Conservation (phyloP, 2,888 invertebrate genomes). For the Lysandra bellargus region DNA sequence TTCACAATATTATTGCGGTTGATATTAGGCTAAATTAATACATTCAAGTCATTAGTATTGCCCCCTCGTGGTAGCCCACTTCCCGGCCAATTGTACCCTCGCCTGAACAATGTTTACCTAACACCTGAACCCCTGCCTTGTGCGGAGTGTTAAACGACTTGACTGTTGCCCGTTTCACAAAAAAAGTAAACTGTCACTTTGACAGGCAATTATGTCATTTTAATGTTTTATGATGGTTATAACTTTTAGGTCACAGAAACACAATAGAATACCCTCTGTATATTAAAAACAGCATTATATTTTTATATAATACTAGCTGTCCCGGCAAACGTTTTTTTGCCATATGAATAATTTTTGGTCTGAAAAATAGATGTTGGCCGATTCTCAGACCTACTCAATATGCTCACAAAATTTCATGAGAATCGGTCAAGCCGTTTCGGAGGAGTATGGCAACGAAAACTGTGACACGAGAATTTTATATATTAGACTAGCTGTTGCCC, state of each 20-base stretch:
- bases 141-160: constrained; percentile 15
- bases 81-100: constrained; percentile 34
- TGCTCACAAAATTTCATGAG: too few relatives aligned
- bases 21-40: neutral
- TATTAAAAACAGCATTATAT: too few relatives aligned
- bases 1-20: neutral
- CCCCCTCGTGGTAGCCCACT: constrained; percentile 28
- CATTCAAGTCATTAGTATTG: constrained; percentile 11
- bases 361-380: too few relatives aligned
- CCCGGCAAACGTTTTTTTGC: too few relatives aligned
- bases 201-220: neutral
- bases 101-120: constrained; percentile 36
- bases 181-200: constrained; percentile 15
- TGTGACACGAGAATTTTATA: too few relatives aligned
- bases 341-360: too few relatives aligned
- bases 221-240: neutral
- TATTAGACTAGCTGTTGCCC: too few relatives aligned
- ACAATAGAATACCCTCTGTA: too few relatives aligned
- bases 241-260: neutral
- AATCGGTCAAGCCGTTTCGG: too few relatives aligned
- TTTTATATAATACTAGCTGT: too few relatives aligned
- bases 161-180: neutral
- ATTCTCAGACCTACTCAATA: too few relatives aligned
- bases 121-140: constrained; percentile 34
- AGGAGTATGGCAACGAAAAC: too few relatives aligned